Conservation (phyloP, 2,797 vertebrate species). For the Vespertilio murinus region DNA sequence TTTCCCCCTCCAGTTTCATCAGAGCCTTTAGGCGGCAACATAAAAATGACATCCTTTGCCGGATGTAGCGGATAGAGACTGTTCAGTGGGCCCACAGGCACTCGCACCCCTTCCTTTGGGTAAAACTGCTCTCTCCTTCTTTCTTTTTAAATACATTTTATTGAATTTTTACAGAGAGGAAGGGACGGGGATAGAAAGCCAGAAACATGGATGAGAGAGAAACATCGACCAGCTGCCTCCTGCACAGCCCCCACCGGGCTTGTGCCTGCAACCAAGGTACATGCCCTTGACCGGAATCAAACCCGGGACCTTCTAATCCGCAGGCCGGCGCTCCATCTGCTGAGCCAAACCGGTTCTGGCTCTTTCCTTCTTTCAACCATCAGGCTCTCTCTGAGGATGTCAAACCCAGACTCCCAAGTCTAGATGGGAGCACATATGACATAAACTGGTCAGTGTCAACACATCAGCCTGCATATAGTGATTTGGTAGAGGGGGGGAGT, state of each 20-base stretch:
- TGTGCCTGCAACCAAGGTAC: no score
- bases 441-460: background rate
- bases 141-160: no score
- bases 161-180: no score
- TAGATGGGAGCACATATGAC: background rate
- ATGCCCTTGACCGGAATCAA: no score
- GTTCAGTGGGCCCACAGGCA: background rate
- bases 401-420: background rate
- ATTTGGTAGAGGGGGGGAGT: background rate
- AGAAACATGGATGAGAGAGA: no score
- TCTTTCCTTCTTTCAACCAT: slow-evolving; percentile 4
- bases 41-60: slow-evolving; percentile 10
- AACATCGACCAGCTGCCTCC: no score
- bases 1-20: slow-evolving; percentile 11
- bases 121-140: background rate
- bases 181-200: no score
- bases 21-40: background rate
- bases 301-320: no score
- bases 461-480: background rate
- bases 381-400: slow-evolving; percentile 8
- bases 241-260: no score
- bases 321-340: no score
- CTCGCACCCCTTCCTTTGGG: background rate
- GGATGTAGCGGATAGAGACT: background rate
- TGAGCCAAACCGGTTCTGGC: no score